Evolutionary conservation across 2,888 invertebrate genomes (phyloP), one percentile per base, ranked within the genome.

Genomic region (Noctua fimbriata): DNA sequence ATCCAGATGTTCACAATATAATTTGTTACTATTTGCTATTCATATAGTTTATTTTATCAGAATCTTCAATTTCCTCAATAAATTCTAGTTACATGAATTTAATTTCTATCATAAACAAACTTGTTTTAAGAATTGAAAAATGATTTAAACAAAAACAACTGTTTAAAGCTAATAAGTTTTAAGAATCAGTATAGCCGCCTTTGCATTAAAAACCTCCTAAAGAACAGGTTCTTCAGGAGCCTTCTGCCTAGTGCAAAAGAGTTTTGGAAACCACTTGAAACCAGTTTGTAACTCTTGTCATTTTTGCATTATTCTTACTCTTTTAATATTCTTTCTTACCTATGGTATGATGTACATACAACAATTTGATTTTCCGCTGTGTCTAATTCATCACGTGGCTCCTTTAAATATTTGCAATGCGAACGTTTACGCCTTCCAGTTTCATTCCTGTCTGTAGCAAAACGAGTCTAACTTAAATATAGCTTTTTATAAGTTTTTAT

Each of bases 401-500:
- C n/a, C 10, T n/a, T 65, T 32, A 47, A n/a, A 47, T 49, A 16
- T 79, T 82, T 49, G 18, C 65, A 73, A 73, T 28, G 73, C 44
- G 18, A 77, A 60, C 58, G 49, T 76, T 76, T 71, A 73, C 32
- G 32, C 52, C 66, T 76, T 83, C 24, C 67, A 77, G 69, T 72
- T 41, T 72, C 41, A 72, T 73, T 80, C 63, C 66, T 70, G 73
- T n/a, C 76, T 78, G 69, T 78, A 76, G n/a, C 72, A 36, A 67
- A 79, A 81, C 65, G 49, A 78, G 32, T 72, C 49, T 75, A 78
- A 81, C 69, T 86, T 83, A 78, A 82, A 87, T 83, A 88, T 75
- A 84, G 76, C 75, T 88, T 90, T 91, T 90, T 86, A 90, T 89
- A 89, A 81, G 84, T 89, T 90, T 87, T 90, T 89, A 88, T 89